phyloP scores from a whole-genome alignment of 2,113 vertebrate genomes.

The Passer domesticus region DNA sequence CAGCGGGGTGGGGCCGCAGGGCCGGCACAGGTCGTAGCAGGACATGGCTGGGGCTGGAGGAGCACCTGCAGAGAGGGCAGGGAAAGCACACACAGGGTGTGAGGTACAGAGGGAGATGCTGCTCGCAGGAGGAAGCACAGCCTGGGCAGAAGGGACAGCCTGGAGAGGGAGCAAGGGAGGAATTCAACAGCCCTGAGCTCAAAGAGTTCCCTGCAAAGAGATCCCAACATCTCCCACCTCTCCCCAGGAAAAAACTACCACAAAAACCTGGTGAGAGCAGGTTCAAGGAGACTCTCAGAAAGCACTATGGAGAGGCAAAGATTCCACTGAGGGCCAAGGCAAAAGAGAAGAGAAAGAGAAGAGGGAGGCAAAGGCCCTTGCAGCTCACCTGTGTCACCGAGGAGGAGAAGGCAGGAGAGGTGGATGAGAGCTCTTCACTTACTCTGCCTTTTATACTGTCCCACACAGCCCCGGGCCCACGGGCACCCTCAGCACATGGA shows the following conservation, averaged over 20 bases:
- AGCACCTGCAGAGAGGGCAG: neutral
- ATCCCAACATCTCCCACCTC: fast-evolving
- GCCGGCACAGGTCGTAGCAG: too few species aligned
- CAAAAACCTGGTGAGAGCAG: too few species aligned
- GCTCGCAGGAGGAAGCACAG: too few species aligned
- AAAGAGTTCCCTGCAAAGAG: too few species aligned
- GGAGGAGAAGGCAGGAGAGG: neutral
- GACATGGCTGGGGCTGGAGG: neutral
- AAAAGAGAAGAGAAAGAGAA: too few species aligned
- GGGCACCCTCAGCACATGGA: fast-evolving
- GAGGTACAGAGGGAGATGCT: neutral
- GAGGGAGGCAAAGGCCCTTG: neutral
- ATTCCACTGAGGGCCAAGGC: too few species aligned
- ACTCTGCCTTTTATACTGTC: neutral
- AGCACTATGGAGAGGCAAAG: neutral
- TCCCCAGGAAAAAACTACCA: too few species aligned
- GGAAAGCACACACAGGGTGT: neutral
- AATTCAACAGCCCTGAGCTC: too few species aligned
- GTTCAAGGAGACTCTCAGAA: neutral
- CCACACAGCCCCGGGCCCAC: neutral
- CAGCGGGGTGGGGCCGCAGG: neutral
- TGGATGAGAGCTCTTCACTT: neutral
- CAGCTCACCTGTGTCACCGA: neutral
- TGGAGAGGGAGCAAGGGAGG: too few species aligned
- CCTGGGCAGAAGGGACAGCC: too few species aligned